Evolutionary conservation across 2,888 invertebrate species (phyloP).

Genomic region (Lasioglossum marginatum): DNA sequence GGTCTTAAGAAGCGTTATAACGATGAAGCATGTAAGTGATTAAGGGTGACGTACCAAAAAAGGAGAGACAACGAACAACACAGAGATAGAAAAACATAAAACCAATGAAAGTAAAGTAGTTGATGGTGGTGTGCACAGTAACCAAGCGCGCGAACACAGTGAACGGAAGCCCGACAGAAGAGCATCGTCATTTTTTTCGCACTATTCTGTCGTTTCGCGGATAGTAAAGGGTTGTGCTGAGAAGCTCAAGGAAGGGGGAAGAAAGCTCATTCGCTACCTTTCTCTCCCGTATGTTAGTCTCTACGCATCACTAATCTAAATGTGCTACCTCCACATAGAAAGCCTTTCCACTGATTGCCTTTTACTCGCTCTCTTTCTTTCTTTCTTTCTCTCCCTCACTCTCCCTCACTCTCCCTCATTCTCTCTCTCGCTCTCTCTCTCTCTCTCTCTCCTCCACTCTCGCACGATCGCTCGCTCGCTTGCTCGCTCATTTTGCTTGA

Average conservation of each 20-base stretch:
- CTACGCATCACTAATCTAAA: slow-evolving; percentile 72
- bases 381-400: slow-evolving; percentile 42
- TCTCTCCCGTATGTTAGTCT: slow-evolving; percentile 66
- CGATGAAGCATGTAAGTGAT: slow-evolving; percentile 32
- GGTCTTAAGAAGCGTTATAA: slow-evolving; percentile 38
- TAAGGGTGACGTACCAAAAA: slow-evolving; percentile 22
- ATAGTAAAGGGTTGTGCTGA: slow-evolving; percentile 57
- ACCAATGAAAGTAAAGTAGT: slow-evolving; percentile 4
- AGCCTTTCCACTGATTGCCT: slow-evolving; percentile 67
- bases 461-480: slow-evolving; percentile 35
- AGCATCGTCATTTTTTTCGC: slow-evolving; percentile 8
- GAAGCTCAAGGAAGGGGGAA: slow-evolving; percentile 70
- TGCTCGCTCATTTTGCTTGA: slow-evolving; percentile 54
- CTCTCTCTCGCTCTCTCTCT: slow-evolving; percentile 33
- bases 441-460: slow-evolving; percentile 10
- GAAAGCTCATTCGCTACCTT: slow-evolving; percentile 72
- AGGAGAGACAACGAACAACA: slow-evolving; percentile 17
- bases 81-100: neutral
- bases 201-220: slow-evolving; percentile 3
- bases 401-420: slow-evolving; percentile 23
- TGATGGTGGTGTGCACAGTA: slow-evolving; percentile 22
- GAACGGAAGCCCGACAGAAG: slow-evolving; percentile 50
- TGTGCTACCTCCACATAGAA: slow-evolving; percentile 72
- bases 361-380: slow-evolving; percentile 38
- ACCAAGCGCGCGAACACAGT: slow-evolving; percentile 51